Percentiles rank a stretch among this genome's conserved stretches.
Conservation (phyloP, 2,888 invertebrate genomes). For the Cistogaster globosa region DNA sequence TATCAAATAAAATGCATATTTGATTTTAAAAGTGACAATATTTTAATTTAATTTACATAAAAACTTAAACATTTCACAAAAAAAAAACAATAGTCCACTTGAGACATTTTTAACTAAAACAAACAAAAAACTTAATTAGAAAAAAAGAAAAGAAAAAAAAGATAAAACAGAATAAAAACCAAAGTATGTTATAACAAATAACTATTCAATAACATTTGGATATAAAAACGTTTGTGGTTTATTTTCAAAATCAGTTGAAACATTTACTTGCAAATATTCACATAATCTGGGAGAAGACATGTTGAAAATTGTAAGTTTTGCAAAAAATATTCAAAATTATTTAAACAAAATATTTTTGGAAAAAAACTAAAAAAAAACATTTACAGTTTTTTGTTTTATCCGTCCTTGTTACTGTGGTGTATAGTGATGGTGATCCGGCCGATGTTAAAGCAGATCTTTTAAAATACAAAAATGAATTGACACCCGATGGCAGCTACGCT, state of each 20-base stretch:
- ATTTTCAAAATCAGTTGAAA: conserved; percentile 44
- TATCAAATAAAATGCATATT: conserved; percentile 11
- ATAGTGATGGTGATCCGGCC: conserved; percentile 70
- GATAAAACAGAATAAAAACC: neutral
- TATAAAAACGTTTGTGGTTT: conserved; percentile 52
- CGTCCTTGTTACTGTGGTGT: conserved; percentile 32
- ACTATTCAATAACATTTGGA: conserved; percentile 22
- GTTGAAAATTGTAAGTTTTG: conserved; percentile 76
- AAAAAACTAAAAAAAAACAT: neutral
- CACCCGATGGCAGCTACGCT: conserved; percentile 82
- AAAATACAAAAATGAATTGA: conserved; percentile 75
- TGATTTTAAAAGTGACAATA: conserved; percentile 4
- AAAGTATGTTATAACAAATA: conserved; percentile 8
- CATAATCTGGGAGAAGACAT: conserved; percentile 64
- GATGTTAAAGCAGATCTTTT: conserved; percentile 75
- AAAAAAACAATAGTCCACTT: neutral
- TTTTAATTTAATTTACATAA: conserved; percentile 37
- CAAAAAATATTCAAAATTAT: conserved; percentile 15
- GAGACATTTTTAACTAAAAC: conserved; percentile 12
- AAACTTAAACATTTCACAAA: neutral
- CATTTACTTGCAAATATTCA: conserved; percentile 34
- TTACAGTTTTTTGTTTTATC: conserved; percentile 33
- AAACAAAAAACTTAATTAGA: conserved; percentile 33
- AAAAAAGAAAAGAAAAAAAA: neutral
- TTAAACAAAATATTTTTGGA: neutral